Evolutionary conservation across 1,140 invertebrate genomes (phyloP), one percentile per base, ranked within the genome.

Genomic region (Anthonomus grandis): DNA sequence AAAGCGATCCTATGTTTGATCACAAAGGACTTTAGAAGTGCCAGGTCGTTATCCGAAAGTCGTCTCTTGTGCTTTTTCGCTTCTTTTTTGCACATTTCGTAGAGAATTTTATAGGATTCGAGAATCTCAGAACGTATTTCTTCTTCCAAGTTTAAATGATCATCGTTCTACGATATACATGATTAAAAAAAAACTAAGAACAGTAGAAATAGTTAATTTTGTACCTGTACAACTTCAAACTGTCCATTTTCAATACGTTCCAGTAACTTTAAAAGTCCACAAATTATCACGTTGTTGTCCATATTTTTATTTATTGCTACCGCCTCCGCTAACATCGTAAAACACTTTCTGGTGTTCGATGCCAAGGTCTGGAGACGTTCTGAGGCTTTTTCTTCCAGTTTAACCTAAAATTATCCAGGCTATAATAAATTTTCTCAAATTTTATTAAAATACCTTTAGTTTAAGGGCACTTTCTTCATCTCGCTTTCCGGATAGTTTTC

Each of bases 221-320:
- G n/a, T n/a, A n/a, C 60, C 41, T 60, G 47, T 15, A 55, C 23
- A 17, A 66, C 18, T 3, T 41, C 17, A 46, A 64, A 62, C 18
- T 67, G 55, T 25, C 70, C 69, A 38, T 59, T 60, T 38, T 68
- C 65, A 4, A 71, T 62, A n/a, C 64, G 63, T 15, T 71, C 64
- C 8, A 72, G 41, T 13, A 71, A 41, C 25, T 59, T 64, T 19
- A 69, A 46, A 38, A 71, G 64, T 15, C 63, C 65, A 46, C 65
- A 67, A 15, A 71, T 60, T 57, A 70, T 67, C 17, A 69, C 55
- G 38, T 61, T 56, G 21, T 61, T 56, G 21, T 63, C 57, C 19
- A 59, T 60, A 39, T 57, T 47, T 45, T 34, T 31, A 21, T 50
- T 61, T 15, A 36, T 5, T 47, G 22, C 31, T 6, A 59, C 27